Percentiles rank a stretch among this genome's conserved stretches.
These are phyloP conservation scores for Ptycholaimellus sp. DNA, from an alignment of 2,888 invertebrate genomes.

Conservation along the genomic window DNA sequence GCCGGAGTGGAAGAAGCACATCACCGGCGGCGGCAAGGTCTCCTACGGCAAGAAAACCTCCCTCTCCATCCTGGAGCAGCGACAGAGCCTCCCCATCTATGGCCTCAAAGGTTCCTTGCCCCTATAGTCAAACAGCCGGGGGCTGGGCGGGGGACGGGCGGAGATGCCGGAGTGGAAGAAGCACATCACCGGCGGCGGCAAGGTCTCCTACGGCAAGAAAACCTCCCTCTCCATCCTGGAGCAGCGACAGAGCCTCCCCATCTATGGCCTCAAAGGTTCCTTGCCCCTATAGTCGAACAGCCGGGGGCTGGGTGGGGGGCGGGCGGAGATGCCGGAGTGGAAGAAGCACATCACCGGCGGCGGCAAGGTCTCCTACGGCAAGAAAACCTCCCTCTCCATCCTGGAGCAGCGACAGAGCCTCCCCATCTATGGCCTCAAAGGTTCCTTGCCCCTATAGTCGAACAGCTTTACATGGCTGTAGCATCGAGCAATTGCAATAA, in stretches of 20 bases:
- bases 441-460: constrained; percentile 42
- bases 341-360: constrained; percentile 81
- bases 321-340: constrained; percentile 87
- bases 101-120: too few species aligned
- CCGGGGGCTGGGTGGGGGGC: too few species aligned
- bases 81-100: constrained; percentile 82
- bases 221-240: constrained; percentile 77
- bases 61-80: constrained; percentile 69
- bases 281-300: too few species aligned
- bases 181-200: constrained; percentile 72
- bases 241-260: constrained; percentile 80
- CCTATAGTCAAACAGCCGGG: too few species aligned
- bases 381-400: constrained; percentile 74
- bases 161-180: constrained; percentile 98
- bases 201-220: constrained; percentile 89
- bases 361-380: constrained; percentile 88
- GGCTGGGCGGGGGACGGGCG: too few species aligned
- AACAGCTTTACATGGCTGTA: too few species aligned
- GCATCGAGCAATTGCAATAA: too few species aligned
- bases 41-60: constrained; percentile 94
- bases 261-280: constrained; percentile 80
- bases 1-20: constrained; percentile 97
- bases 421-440: constrained; percentile 81
- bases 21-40: constrained; percentile 72
- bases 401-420: constrained; percentile 80